Evolutionary conservation across 2,888 invertebrate genomes (phyloP).

Genomic region (Noctua comes): DNA sequence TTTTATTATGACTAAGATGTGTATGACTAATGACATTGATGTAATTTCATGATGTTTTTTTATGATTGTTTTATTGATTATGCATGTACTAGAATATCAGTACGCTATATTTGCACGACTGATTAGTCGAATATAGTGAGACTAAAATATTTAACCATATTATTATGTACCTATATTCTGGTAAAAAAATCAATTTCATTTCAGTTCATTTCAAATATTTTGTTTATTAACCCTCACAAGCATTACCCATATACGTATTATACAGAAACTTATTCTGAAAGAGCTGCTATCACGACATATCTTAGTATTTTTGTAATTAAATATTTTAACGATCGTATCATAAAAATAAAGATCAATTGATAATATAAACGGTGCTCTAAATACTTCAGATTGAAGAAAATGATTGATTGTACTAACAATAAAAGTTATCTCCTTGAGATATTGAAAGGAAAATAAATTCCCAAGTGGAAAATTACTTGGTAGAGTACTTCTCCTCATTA

Average conservation of each 20-base stretch:
- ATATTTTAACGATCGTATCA: neutral
- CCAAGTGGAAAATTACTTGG: conserved; percentile 33
- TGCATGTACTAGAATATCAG: no score
- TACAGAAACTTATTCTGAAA: neutral
- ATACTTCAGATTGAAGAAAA: conserved; percentile 18
- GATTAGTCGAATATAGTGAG: no score
- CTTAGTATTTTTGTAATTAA: neutral
- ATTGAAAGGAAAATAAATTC: conserved; percentile 30
- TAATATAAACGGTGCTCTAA: neutral
- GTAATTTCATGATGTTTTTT: no score
- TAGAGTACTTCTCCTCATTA: conserved; percentile 25
- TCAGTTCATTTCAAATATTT: neutral
- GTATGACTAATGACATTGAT: no score
- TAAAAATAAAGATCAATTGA: neutral
- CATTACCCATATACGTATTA: neutral
- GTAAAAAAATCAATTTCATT: no score
- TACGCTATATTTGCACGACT: no score
- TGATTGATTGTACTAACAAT: neutral
- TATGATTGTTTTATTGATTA: no score
- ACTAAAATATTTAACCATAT: no score
- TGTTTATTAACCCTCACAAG: neutral
- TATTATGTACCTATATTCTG: no score
- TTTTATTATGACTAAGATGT: no score
- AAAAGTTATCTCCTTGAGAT: conserved; percentile 33
- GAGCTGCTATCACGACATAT: neutral